Base-by-base conservation (phyloP, 2,113 vertebrate genomes). In the Phalacrocorax aristotelis region DNA sequence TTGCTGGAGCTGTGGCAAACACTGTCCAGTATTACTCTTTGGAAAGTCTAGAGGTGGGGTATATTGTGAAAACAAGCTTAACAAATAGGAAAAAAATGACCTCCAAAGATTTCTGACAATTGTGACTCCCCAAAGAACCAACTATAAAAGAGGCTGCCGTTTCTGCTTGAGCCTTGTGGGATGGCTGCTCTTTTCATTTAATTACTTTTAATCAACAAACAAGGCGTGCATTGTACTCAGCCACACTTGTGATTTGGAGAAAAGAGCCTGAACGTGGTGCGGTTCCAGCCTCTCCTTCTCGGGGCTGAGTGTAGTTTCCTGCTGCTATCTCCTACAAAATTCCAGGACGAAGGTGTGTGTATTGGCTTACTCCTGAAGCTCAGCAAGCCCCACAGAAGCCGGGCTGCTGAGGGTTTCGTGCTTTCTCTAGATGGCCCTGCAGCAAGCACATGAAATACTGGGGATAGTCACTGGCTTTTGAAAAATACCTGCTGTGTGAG, bases 341-440 rank as follows among this genome's bases (percentile, higher is more conserved):
- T 7, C 32, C 0, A 1, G 10, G 20, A 26, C 10, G 36, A 65
- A 85, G 20, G 7, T 2, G 5, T 25, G 7, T 27, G 1, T 10
- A 40, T 4, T 16, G 30, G 22, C 11, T 55, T 60, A 36, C 7
- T 58, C 32, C 30, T 6, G n/a, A 52, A 68, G 11, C 60, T 1
- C 1, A 68, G 48, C 32, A 36, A 91, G 21, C 22, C 22, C 22
- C 0, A 3, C 26, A 69, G 76, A 34, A 42, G 34, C 6, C 65
- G 69, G 36, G 51, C 32, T 65, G 55, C 23, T 13, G 79, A 48
- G 32, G n/a, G 13, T 46, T 11, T 44, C 19, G 4, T 16, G 8
- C 10, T 29, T 9, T 26, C n/a, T 26, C 15, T 13, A 7, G 42
- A 36, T 34, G 19, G 12, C 64, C 34, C 46, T n/a, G 17, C 13